Percentiles rank a stretch among this genome's conserved stretches.
Evolutionary conservation across 2,113 vertebrate species (phyloP).

Genomic region (Suricata suricatta): DNA sequence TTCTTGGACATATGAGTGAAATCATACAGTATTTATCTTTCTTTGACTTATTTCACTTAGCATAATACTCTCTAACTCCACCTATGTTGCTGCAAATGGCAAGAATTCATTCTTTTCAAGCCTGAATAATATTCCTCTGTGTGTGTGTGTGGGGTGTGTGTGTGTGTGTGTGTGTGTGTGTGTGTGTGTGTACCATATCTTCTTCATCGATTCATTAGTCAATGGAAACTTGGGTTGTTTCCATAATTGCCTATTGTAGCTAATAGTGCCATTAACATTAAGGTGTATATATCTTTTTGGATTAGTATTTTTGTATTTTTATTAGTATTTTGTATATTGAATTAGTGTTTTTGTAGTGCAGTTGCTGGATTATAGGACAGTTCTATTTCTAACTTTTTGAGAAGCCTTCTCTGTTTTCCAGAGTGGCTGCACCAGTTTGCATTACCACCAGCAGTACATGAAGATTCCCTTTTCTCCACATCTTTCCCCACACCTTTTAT

Average conservation of each 20-base stretch:
- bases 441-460: background rate
- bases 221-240: background rate
- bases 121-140: background rate
- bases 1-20: background rate
- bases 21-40: background rate
- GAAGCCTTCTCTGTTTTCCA: background rate
- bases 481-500: background rate
- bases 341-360: background rate
- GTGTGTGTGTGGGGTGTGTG: no score
- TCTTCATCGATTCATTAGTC: background rate
- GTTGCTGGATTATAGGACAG: background rate
- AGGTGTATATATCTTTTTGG: background rate
- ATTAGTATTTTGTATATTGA: background rate
- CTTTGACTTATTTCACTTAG: background rate
- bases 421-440: background rate
- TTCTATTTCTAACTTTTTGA: background rate
- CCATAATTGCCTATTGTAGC: background rate
- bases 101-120: background rate
- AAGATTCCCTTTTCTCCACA: background rate
- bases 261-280: background rate
- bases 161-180: no score
- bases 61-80: background rate
- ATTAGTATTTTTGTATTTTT: background rate
- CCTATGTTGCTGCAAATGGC: background rate
- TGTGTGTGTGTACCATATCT: no score